phyloP scores from a whole-genome alignment of 2,888 invertebrate species.

The Thereva nobilitata region DNA sequence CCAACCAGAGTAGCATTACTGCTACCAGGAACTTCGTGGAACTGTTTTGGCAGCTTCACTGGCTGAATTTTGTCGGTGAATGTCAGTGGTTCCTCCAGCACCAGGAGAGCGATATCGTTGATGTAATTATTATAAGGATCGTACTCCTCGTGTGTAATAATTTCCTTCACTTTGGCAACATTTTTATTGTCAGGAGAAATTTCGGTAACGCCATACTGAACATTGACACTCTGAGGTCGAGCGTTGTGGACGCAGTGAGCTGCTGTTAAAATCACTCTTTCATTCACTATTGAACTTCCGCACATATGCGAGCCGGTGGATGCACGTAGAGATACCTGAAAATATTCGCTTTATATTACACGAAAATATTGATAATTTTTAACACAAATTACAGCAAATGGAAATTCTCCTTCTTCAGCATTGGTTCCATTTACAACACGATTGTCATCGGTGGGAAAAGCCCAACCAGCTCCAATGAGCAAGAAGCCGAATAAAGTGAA shows the following conservation, averaged over 20 bases:
- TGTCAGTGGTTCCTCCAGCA: slow-evolving; percentile 48
- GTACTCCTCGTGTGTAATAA: slow-evolving; percentile 54
- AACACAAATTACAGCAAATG: slow-evolving; percentile 48
- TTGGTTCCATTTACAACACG: slow-evolving; percentile 54
- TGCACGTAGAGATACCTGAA: slow-evolving; percentile 42
- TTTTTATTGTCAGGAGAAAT: slow-evolving; percentile 46
- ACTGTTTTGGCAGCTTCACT: slow-evolving; percentile 48
- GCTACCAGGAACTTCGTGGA: slow-evolving; percentile 43
- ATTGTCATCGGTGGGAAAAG: slow-evolving; percentile 3
- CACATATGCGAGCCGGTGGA: slow-evolving; percentile 49
- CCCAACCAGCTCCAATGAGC: too few species aligned
- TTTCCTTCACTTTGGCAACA: slow-evolving; percentile 46
- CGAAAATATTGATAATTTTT: background rate
- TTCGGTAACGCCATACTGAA: slow-evolving; percentile 49
- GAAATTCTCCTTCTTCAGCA: slow-evolving; percentile 48
- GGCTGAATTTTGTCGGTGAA: slow-evolving; percentile 47
- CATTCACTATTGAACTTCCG: slow-evolving; percentile 49
- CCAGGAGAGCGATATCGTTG: slow-evolving; percentile 58
- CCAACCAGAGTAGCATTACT: slow-evolving; percentile 49
- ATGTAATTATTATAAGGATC: slow-evolving; percentile 46
- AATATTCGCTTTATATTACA: background rate
- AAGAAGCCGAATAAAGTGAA: too few species aligned
- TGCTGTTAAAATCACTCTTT: slow-evolving; percentile 49
- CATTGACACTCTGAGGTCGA: slow-evolving; percentile 36
- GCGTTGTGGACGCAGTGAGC: slow-evolving; percentile 49